A percentile compares a stretch with the other conserved stretches of the same genome.
Evolutionary conservation across 2,888 invertebrate species (phyloP).

Genomic region (Platypus cylindrus): DNA sequence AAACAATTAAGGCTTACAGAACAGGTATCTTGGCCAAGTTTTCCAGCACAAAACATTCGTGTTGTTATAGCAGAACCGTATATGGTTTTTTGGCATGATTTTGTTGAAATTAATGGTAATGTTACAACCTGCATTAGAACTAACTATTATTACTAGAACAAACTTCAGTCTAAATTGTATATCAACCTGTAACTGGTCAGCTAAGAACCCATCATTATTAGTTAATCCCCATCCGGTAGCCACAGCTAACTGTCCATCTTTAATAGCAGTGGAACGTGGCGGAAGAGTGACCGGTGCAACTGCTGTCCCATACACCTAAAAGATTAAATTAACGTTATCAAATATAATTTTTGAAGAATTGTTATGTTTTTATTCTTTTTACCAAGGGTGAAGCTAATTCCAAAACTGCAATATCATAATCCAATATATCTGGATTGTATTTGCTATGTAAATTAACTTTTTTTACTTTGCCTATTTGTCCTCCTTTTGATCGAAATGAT

Average conservation of each 20-base stretch:
- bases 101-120: conserved; percentile 20
- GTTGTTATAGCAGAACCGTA: conserved; percentile 16
- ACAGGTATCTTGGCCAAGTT: conserved; percentile 22
- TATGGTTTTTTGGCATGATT: conserved; percentile 16
- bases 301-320: conserved; percentile 10
- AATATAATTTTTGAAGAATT: neutral
- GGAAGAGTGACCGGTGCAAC: conserved; percentile 11
- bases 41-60: conserved; percentile 23
- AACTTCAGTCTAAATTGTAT: no score
- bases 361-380: conserved; percentile 2
- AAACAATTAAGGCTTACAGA: no score
- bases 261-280: conserved; percentile 2
- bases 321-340: conserved; percentile 1
- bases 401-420: conserved; percentile 16
- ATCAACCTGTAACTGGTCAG: conserved; percentile 19
- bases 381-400: conserved; percentile 11
- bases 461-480: conserved; percentile 10
- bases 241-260: conserved; percentile 14
- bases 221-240: conserved; percentile 22
- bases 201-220: conserved; percentile 12
- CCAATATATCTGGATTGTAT: conserved; percentile 9
- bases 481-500: conserved; percentile 12
- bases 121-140: conserved; percentile 16
- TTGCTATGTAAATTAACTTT: conserved; percentile 9
- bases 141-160: no score